Conservation (phyloP, 2,113 vertebrate species). For the Chelonoidis abingdonii region DNA sequence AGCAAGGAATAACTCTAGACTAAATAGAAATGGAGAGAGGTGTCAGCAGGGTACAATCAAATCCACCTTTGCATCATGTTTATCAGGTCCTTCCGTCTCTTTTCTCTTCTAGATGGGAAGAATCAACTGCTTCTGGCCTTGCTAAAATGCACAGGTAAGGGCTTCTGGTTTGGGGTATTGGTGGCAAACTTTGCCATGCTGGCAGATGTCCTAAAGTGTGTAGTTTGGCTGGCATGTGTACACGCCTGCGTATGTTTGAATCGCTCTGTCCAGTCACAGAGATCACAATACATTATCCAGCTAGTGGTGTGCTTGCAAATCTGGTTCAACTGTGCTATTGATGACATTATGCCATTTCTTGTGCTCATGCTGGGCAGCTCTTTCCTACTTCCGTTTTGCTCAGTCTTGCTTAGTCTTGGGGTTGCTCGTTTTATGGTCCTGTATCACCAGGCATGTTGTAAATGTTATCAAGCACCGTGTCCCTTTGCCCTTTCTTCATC, state of each 20-base stretch:
- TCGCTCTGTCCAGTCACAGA: not conserved
- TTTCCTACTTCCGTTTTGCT: not conserved
- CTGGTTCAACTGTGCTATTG: not conserved
- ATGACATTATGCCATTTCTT: not conserved
- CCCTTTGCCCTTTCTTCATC: slow-evolving; percentile 1
- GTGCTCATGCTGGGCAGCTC: not conserved
- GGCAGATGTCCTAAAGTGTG: not conserved
- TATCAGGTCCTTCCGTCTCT: slow-evolving; percentile 4
- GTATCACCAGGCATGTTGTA: not conserved
- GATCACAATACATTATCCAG: not conserved
- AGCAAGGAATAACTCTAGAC: not conserved
- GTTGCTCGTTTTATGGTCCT: not conserved
- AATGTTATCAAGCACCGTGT: not conserved
- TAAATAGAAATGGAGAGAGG: not conserved
- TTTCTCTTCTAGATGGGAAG: slow-evolving; percentile 89
- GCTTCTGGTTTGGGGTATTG: not conserved
- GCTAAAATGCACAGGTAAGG: slow-evolving; percentile 96
- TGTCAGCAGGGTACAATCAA: not conserved
- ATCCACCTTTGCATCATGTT: not conserved
- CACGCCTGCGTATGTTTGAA: not conserved
- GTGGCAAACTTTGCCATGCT: not conserved
- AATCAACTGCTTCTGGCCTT: slow-evolving; percentile 96
- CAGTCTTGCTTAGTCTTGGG: not conserved
- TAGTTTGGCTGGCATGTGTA: not conserved
- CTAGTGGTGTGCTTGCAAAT: not conserved